A percentile compares a stretch with the other conserved stretches of the same genome.
phyloP scores from a whole-genome alignment of 1,140 invertebrate genomes.

The Drosophila nannoptera region DNA sequence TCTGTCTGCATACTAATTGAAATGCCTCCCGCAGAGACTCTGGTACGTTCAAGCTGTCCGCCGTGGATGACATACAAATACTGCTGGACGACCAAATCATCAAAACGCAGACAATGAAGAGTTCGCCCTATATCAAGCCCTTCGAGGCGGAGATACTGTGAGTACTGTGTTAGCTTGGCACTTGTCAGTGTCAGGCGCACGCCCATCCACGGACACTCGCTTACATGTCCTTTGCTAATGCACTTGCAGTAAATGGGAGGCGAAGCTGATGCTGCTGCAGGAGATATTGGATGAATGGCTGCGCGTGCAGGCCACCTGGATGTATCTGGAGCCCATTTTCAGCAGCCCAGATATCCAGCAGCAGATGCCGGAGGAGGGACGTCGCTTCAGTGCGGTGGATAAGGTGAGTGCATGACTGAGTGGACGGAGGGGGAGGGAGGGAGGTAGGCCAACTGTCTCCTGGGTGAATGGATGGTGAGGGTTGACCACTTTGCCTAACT shows the following conservation, averaged over 20 bases:
- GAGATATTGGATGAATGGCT: constrained; percentile 98
- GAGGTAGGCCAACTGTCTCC: too few species aligned
- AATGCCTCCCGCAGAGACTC: constrained; percentile 85
- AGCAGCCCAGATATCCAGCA: constrained; percentile 98
- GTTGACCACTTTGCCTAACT: background rate
- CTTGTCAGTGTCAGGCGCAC: constrained; percentile 34
- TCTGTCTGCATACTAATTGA: constrained; percentile 40
- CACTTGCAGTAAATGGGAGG: constrained; percentile 84
- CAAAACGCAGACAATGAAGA: constrained; percentile 98
- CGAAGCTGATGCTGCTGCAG: constrained; percentile 87
- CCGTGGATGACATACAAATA: constrained; percentile 97
- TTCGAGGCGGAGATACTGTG: constrained; percentile 90
- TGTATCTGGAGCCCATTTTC: constrained; percentile 98
- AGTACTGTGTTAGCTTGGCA: constrained; percentile 66
- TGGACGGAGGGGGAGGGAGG: background rate
- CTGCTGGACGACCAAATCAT: constrained; percentile 97
- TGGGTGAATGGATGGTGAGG: too few species aligned
- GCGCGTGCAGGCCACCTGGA: constrained; percentile 97
- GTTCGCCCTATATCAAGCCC: constrained; percentile 97
- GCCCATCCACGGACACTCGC: constrained; percentile 16
- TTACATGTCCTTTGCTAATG: constrained; percentile 2
- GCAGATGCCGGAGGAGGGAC: constrained; percentile 93
- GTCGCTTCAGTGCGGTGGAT: constrained; percentile 94
- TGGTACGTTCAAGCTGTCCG: constrained; percentile 93
- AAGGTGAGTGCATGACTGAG: constrained; percentile 80